Evolutionary conservation across 2,797 vertebrate species (phyloP), one percentile per base, ranked within the genome.

Genomic region (Enteromius trimaculatus): DNA sequence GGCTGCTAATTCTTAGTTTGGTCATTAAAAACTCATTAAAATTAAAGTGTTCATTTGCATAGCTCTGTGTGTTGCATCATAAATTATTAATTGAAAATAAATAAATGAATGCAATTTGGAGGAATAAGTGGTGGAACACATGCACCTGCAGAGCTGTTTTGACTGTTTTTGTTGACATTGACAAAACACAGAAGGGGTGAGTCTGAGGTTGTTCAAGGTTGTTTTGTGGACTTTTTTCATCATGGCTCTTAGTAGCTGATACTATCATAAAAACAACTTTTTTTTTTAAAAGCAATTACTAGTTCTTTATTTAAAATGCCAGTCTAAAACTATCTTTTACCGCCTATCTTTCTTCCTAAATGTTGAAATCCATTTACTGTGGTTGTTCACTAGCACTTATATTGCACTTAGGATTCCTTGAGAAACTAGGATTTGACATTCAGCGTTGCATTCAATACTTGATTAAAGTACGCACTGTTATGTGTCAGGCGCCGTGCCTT

Each of bases 1-100:
- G 89, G 90, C 90, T 92, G 89, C 94, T 95, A 95, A 96, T 95
- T 95, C 93, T 95, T 95, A 95, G 94, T 95, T 94, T 95, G 94
- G 94, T 95, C 94, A 95, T 95, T 95, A 95, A 95, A 94, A 95
- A 94, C 94, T 94, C 94, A 95, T 96, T 96, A 95, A 95, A 95
- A 95, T 95, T 93, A 95, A 94, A 95, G 93, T 93, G 93, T 93
- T 95, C 89, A 96, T 96, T 96, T 95, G 94, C 95, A 95, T 95
- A 95, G 90, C 90, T 91, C 93, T 92, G 92, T 94, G 94, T 93
- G 93, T 94, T 92, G 94, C 93, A 93, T 94, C 91, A 92, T 96
- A 92, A 93, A 95, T 95, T 94, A 95, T 95, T 95, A 95, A 95
- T 94, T 93, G 93, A 92, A 94, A 93, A 94, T 95, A 94, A 95